Evolutionary conservation across 2,888 invertebrate species (phyloP), one percentile per base, ranked within the genome.

Genomic region (Yponomeuta evonymella): DNA sequence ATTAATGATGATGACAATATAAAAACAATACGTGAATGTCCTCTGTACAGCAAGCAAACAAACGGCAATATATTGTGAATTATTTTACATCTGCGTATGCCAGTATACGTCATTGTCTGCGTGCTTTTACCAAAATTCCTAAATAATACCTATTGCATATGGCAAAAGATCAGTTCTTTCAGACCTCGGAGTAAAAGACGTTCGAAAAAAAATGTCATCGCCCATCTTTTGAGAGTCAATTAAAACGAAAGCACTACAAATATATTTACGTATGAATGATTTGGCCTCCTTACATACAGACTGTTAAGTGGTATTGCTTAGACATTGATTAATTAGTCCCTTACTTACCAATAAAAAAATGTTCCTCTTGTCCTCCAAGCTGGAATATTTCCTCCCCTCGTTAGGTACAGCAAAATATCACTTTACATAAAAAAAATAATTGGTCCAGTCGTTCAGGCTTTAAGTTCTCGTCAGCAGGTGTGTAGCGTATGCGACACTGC

Each of bases 21-120:
- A 58, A 58, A 58, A 58, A 58, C 51, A 58, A 58, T 58, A 15
- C 51, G 51, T 58, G 51, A 58, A 58, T 58, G 51, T 58, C 51
- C 51, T 58, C 51, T 58, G 43, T 43, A 43, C 43, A 8, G 43
- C 43, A 43, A 8, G 43, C 43, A 43, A 43, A 43, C 8, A 43
- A 43, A 8, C 43, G 51, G 15, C 51, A 58, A 58, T 58, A 12
- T 4, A 58, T 9, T 15, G 51, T 58, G 51, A 58, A 58, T 12
- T 58, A 58, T 58, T 51, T 12, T 15, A 15, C 15, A 12, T 12
- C 15, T 58, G 51, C 51, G 51, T 12, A 58, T 15, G 33, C 33
- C 6, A 58, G 1, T 5, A 58, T 58, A 58, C 12, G 3, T 58
- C 15, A 15, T 58, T 2, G 15, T 58, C 51, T 58, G 2, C 51